Evolutionary conservation across 1,140 invertebrate species (phyloP).

Genomic region (Aphaenogaster ashmeadi): DNA sequence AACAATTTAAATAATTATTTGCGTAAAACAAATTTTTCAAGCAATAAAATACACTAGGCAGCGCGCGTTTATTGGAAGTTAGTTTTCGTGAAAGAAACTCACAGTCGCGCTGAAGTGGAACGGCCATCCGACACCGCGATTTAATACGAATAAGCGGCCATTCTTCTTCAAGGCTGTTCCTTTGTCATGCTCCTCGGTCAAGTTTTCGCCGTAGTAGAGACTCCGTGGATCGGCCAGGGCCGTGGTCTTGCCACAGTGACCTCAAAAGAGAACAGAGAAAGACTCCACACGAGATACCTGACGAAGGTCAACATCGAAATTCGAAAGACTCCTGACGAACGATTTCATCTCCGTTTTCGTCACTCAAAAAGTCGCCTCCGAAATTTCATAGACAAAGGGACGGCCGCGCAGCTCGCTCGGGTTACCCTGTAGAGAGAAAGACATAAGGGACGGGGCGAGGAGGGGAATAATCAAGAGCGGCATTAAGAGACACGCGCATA

Average conservation of each 20-base stretch:
- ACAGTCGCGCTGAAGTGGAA: background rate
- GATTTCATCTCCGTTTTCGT: background rate
- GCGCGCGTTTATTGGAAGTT: background rate
- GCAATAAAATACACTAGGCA: background rate
- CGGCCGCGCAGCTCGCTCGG: background rate
- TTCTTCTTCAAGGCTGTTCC: conserved; percentile 37
- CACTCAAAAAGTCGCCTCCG: background rate
- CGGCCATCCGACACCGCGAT: conserved; percentile 4
- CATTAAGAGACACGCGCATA: conserved; percentile 19
- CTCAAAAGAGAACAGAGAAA: conserved; percentile 1
- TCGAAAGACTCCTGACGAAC: background rate
- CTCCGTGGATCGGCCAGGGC: background rate
- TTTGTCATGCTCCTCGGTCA: conserved; percentile 32
- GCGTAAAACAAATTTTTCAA: background rate
- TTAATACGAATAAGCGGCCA: conserved; percentile 19
- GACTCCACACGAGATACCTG: background rate
- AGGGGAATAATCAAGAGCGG: conserved; percentile 18
- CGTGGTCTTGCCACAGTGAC: background rate
- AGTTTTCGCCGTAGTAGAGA: background rate
- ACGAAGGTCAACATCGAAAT: background rate
- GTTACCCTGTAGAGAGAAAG: conserved; percentile 21
- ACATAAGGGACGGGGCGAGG: background rate
- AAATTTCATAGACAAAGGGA: background rate
- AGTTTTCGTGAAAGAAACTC: background rate
- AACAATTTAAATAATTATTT: background rate